Percentiles rank a stretch among this genome's conserved stretches.
Conservation (phyloP, 2,113 vertebrate genomes). For the Daubentonia madagascariensis region DNA sequence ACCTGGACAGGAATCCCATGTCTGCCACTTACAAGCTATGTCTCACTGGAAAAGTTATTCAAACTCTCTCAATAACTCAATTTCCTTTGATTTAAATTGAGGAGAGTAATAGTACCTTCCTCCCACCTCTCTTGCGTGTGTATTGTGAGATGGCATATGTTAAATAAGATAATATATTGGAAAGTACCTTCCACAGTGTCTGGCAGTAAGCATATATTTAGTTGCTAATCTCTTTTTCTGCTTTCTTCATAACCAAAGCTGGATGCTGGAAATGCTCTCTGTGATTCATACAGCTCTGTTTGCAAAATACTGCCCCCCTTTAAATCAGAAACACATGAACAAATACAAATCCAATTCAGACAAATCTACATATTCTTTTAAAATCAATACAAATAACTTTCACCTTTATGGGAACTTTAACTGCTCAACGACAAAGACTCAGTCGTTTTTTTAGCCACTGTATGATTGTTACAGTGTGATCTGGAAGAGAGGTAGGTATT, state of each 20-base stretch:
- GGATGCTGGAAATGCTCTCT: background rate
- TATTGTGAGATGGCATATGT: background rate
- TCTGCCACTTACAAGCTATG: background rate
- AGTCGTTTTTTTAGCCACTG: background rate
- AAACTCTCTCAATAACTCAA: background rate
- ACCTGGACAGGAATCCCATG: background rate
- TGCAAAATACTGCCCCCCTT: slow-evolving; percentile 33
- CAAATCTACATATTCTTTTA: slow-evolving; percentile 34
- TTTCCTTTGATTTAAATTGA: slow-evolving; percentile 15
- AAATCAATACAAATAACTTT: slow-evolving; percentile 41
- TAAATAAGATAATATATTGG: slow-evolving; percentile 12
- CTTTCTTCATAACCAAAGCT: slow-evolving; percentile 32
- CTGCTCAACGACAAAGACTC: background rate
- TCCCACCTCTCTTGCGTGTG: background rate
- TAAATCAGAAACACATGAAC: slow-evolving; percentile 5
- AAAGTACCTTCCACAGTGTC: background rate
- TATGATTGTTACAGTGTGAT: slow-evolving; percentile 1
- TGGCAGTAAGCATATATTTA: background rate
- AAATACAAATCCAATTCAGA: slow-evolving; percentile 39
- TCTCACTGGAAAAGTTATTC: background rate
- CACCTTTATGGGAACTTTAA: background rate
- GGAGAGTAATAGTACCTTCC: background rate
- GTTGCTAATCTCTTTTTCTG: background rate
- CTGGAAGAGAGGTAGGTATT: background rate
- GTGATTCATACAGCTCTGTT: slow-evolving; percentile 22